Percentiles rank a stretch among this genome's conserved stretches.
These are phyloP conservation scores for Saturnia pavonia DNA, from an alignment of 2,888 invertebrate species.

Conservation along the genomic window DNA sequence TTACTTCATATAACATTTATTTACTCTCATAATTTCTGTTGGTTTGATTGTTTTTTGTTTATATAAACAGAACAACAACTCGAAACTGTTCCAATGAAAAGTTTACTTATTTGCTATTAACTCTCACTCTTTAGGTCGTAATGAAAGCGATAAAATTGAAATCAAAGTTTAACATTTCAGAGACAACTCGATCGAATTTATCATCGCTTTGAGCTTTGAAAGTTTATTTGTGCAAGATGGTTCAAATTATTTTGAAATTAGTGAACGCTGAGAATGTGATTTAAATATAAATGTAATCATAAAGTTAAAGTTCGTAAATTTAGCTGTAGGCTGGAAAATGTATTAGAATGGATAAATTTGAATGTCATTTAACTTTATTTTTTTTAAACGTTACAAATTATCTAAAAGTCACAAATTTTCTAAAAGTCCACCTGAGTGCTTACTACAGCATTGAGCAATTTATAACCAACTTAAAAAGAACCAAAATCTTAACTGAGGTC, in stretches of 20 bases:
- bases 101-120: conserved; percentile 20
- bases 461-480: no score
- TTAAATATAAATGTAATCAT: not conserved
- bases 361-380: no score
- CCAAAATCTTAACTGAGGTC: no score
- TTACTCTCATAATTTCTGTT: conserved; percentile 15
- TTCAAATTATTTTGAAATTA: conserved; percentile 2
- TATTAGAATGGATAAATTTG: conserved; percentile 14
- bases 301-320: not conserved
- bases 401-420: no score
- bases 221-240: not conserved
- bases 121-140: conserved; percentile 14
- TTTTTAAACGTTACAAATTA: no score
- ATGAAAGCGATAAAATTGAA: conserved; percentile 13
- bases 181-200: conserved; percentile 8
- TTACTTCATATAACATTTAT: conserved; percentile 20
- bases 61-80: conserved; percentile 18
- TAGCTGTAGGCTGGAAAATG: conserved; percentile 12
- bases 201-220: conserved; percentile 11
- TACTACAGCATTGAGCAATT: no score
- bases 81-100: not conserved
- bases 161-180: conserved; percentile 12
- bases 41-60: conserved; percentile 21
- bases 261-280: conserved; percentile 9
- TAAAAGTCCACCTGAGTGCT: no score